phyloP scores from a whole-genome alignment of 2,888 invertebrate genomes.

The Epistrophe eligans region DNA sequence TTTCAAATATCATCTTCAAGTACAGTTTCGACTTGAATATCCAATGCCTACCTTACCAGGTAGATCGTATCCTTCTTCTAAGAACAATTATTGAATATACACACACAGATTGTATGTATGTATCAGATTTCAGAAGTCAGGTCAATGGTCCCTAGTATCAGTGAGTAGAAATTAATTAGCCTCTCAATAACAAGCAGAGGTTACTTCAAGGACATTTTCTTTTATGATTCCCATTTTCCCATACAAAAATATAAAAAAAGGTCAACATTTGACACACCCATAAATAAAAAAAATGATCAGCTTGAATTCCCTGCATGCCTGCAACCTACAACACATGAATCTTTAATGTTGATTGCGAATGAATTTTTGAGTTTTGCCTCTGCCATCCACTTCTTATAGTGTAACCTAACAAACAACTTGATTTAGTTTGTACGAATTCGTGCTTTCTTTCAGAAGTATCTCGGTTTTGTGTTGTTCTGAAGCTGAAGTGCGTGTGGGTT shows the following conservation, averaged over 20 bases:
- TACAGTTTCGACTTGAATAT: background rate
- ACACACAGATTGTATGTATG: no score
- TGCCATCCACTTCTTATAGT: background rate
- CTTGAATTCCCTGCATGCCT: slow-evolving; percentile 2
- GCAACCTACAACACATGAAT: slow-evolving; percentile 21
- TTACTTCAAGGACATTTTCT: slow-evolving; percentile 23
- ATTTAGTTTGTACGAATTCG: slow-evolving; percentile 53
- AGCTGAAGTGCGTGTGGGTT: slow-evolving; percentile 31
- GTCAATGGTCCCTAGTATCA: background rate
- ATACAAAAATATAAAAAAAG: slow-evolving; percentile 13
- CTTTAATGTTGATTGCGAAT: background rate
- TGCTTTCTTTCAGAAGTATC: slow-evolving; percentile 49
- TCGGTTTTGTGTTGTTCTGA: slow-evolving; percentile 20
- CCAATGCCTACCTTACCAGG: background rate
- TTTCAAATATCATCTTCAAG: background rate
- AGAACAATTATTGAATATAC: background rate
- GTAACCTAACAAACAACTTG: slow-evolving; percentile 6
- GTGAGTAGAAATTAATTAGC: background rate
- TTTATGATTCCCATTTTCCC: background rate
- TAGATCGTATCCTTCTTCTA: background rate
- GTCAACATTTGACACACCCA: slow-evolving; percentile 1
- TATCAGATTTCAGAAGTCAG: background rate
- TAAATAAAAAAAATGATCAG: slow-evolving; percentile 8
- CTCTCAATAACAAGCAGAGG: background rate
- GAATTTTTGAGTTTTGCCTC: background rate